phyloP scores from a whole-genome alignment of 1,140 invertebrate species.

The Drosophila biarmipes region DNA sequence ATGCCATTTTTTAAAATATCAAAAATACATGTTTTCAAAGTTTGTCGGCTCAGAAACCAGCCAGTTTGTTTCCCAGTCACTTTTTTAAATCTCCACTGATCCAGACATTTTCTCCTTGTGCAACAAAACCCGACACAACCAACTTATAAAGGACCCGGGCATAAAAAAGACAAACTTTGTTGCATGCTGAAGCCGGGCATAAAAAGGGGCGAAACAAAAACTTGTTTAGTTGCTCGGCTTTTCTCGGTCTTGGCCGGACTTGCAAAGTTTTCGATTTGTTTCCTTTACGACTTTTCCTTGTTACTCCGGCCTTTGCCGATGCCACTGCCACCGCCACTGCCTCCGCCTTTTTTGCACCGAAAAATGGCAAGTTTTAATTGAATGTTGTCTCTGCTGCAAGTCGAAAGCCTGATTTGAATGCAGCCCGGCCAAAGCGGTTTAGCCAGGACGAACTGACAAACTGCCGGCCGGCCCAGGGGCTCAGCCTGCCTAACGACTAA shows the following conservation, averaged over 20 bases:
- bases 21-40: too few species aligned
- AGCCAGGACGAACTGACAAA: slow-evolving; percentile 4
- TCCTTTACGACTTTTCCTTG: slow-evolving; percentile 39
- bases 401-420: slow-evolving; percentile 48
- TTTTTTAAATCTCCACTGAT: not conserved
- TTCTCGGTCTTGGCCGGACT: slow-evolving; percentile 10
- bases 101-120: not conserved
- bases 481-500: slow-evolving; percentile 7
- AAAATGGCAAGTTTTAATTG: slow-evolving; percentile 73
- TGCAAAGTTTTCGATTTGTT: slow-evolving; percentile 61
- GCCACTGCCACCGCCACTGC: not conserved
- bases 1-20: not conserved
- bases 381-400: slow-evolving; percentile 58
- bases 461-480: not conserved
- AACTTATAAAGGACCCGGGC: slow-evolving; percentile 21
- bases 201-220: slow-evolving; percentile 22
- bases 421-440: slow-evolving; percentile 20
- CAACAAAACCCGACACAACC: slow-evolving; percentile 10
- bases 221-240: slow-evolving; percentile 41
- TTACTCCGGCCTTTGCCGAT: not conserved
- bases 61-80: not conserved
- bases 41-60: too few species aligned
- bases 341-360: slow-evolving; percentile 6
- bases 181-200: slow-evolving; percentile 19
- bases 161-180: slow-evolving; percentile 43